Base-by-base conservation (phyloP, 2,113 vertebrate species). In the Chinchilla lanigera region DNA sequence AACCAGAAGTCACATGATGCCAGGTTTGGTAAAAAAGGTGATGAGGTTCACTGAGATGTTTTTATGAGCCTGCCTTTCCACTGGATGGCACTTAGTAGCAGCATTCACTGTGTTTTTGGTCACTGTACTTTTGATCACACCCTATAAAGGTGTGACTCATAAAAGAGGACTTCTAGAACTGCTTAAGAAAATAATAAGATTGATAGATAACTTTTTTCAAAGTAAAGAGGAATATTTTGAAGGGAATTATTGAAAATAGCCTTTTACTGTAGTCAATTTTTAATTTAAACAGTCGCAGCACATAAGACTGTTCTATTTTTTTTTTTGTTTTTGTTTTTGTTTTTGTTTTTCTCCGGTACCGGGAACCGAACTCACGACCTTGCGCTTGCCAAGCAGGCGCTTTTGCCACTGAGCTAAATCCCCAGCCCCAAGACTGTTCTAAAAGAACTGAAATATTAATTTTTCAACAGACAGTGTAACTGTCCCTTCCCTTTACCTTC, bases 401-500 rank as follows among this genome's bases (percentile, higher is more conserved):
- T 56, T 56, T 56, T 17, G 19, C 54, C 54, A 4, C 54, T 56
- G 54, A 56, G 54, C 54, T 56, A 17, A 17, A 13, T 56, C 14
- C 14, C 14, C 1, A 17, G 12, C 54, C 54, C 54, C 54, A 61
- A 89, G 44, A 17, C 41, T 78, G 5, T 78, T 80, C 60, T 80
- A 38, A 80, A 90, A 78, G 44, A 73, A 80, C n/a, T 38, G 50
- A 89, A 35, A 13, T 33, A 89, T 75, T 75, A 33, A 75, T 35
- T 58, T 75, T 50, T 63, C 35, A n/a, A n/a, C 50, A 58, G 56
- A 41, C 52, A 83, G 41, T 77, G 5, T 9, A 28, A 8, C 3
- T 26, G 69, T 33, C 35, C 50, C 65, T 95, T 35, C 47, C n/a
- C 77, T 94, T 67, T 56, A 88, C 71, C 87, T 86, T 77, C 96